Evolutionary conservation across 2,888 invertebrate genomes (phyloP).

Genomic region (Horisme vitalbata): DNA sequence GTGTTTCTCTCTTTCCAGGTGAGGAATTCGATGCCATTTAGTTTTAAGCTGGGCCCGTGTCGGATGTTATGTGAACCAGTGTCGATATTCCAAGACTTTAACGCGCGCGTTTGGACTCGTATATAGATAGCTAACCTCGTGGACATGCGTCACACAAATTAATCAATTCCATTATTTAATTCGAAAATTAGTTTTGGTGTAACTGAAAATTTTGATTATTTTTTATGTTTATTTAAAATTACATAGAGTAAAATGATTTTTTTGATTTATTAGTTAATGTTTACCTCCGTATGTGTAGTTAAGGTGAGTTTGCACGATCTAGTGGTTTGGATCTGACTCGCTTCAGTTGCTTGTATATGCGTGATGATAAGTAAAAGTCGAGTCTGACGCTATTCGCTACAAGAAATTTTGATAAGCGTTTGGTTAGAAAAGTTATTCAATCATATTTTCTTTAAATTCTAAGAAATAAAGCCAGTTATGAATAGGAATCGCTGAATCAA

Average conservation of each 20-base stretch:
- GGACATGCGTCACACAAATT: constrained; percentile 59
- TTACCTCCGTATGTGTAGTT: constrained; percentile 73
- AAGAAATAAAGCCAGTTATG: too few relatives aligned
- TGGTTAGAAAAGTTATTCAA: too few relatives aligned
- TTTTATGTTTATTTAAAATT: constrained; percentile 79
- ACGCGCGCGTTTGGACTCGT: constrained; percentile 42
- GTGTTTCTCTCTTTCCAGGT: constrained; percentile 55
- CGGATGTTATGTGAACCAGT: constrained; percentile 66
- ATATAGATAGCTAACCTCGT: constrained; percentile 57
- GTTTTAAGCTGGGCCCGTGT: constrained; percentile 73
- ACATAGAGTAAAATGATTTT: constrained; percentile 73
- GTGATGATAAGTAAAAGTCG: too few relatives aligned
- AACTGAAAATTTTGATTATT: constrained; percentile 74
- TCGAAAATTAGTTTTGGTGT: constrained; percentile 70
- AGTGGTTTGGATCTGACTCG: neutral
- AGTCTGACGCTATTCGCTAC: too few relatives aligned
- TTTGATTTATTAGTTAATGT: constrained; percentile 57
- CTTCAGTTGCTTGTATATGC: too few relatives aligned
- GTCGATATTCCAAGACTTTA: constrained; percentile 44
- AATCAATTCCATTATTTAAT: constrained; percentile 76
- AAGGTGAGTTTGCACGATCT: constrained; percentile 26
- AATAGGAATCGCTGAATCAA: too few relatives aligned
- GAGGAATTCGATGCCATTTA: constrained; percentile 81
- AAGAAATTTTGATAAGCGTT: too few relatives aligned
- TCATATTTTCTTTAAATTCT: too few relatives aligned